phyloP scores from a whole-genome alignment of 2,113 vertebrate genomes.

The Columbina picui region DNA sequence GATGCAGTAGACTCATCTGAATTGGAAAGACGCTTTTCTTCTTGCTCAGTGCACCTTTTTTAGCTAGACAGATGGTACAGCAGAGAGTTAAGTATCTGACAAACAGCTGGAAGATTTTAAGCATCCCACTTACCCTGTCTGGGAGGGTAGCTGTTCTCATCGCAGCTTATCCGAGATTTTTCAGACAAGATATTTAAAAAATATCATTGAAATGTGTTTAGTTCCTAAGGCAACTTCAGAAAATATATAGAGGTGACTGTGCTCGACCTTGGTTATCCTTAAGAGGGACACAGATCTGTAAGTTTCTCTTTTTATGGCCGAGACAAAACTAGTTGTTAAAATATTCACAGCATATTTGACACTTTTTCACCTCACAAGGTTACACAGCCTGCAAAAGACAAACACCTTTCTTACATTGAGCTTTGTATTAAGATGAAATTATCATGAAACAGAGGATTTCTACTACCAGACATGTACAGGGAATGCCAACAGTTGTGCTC shows the following conservation, averaged over 20 bases:
- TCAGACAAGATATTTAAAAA: not conserved
- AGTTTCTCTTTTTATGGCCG: not conserved
- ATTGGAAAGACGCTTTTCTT: constrained; percentile 51
- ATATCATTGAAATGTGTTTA: not conserved
- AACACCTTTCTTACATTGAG: not conserved
- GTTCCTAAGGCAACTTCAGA: constrained; percentile 9
- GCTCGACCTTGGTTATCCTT: not conserved
- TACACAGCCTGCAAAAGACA: not conserved
- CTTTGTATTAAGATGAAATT: not conserved
- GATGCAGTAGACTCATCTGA: constrained; percentile 45
- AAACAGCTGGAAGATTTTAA: constrained; percentile 63
- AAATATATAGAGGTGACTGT: not conserved
- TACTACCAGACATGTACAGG: not conserved
- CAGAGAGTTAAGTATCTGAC: constrained; percentile 37
- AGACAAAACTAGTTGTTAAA: not conserved
- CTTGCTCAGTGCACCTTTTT: constrained; percentile 43
- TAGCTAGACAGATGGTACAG: constrained; percentile 55
- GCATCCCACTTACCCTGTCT: constrained; percentile 17
- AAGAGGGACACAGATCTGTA: not conserved
- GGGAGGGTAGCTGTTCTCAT: not conserved
- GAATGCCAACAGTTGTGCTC: not conserved
- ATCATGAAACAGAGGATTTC: not conserved
- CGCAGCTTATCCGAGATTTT: not conserved
- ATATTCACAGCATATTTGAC: not conserved
- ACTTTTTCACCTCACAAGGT: not conserved